A percentile compares a stretch with the other conserved stretches of the same genome.
Evolutionary conservation across 2,113 vertebrate genomes (phyloP).

Genomic region (Scopus umbretta): DNA sequence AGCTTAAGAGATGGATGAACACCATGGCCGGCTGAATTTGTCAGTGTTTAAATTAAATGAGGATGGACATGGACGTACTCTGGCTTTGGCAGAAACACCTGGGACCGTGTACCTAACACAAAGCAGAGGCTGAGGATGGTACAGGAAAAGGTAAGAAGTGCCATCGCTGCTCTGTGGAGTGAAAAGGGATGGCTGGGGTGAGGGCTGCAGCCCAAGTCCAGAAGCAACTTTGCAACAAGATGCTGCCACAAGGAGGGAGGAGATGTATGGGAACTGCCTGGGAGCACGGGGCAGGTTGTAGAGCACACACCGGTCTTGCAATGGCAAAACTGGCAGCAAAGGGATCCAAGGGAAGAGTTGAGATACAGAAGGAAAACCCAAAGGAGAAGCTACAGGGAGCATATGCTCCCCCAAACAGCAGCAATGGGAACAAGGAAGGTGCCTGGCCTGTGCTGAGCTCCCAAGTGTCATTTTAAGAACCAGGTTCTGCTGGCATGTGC

Average conservation of each 20-base stretch:
- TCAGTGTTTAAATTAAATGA: not conserved
- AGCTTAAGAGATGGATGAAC: not conserved
- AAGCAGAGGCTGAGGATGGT: not conserved
- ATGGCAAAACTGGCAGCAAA: not conserved
- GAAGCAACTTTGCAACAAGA: not conserved
- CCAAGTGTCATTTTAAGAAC: not conserved
- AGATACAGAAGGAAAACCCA: not conserved
- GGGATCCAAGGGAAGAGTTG: not conserved
- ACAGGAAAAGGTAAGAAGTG: not conserved
- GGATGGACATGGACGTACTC: not conserved
- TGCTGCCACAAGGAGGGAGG: not conserved
- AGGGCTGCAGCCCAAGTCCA: not conserved
- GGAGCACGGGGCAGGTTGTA: not conserved
- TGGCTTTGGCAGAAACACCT: not conserved
- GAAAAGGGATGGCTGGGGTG: fast-evolving
- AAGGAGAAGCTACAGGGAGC: not conserved
- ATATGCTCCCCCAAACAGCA: not conserved
- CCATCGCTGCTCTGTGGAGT: not conserved
- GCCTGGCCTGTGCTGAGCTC: not conserved
- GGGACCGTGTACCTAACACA: not conserved
- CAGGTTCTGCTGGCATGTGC: not conserved
- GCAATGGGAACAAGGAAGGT: not conserved
- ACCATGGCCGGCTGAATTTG: not conserved
- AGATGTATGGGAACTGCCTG: not conserved
- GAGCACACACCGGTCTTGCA: not conserved